Percentiles rank a stretch among this genome's conserved stretches.
phyloP scores from a whole-genome alignment of 1,140 invertebrate genomes.

The Drosophila sulfurigaster region DNA sequence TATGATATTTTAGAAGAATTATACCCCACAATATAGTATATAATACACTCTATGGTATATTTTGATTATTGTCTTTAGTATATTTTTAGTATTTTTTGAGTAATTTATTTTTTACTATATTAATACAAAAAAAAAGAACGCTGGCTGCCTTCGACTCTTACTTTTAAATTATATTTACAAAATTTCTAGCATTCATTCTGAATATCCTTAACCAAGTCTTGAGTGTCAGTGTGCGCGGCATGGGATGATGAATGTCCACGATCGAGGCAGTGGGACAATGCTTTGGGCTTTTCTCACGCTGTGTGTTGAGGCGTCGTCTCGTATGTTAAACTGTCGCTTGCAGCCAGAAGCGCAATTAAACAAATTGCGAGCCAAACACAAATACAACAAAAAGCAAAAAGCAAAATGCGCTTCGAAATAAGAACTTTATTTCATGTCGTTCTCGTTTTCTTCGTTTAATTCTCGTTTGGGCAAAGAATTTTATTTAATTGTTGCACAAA shows the following conservation, averaged over 20 bases:
- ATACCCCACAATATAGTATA: too few species aligned
- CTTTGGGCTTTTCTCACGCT: conserved; percentile 75
- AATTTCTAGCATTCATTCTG: too few species aligned
- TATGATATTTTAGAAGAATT: too few species aligned
- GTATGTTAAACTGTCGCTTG: conserved; percentile 83
- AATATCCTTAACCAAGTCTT: too few species aligned
- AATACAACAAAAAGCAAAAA: neutral
- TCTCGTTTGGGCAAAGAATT: conserved; percentile 42
- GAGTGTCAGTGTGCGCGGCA: conserved; percentile 25
- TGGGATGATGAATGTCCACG: conserved; percentile 60
- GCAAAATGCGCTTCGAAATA: neutral
- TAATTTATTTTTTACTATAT: too few species aligned
- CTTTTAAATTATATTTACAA: too few species aligned
- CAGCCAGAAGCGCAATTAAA: conserved; percentile 81
- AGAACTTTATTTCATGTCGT: conserved; percentile 2
- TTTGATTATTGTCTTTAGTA: too few species aligned
- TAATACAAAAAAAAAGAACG: too few species aligned
- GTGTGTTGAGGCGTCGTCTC: conserved; percentile 59
- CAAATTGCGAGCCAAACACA: conserved; percentile 64
- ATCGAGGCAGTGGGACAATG: conserved; percentile 40
- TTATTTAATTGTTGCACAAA: conserved; percentile 83
- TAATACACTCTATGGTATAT: too few species aligned
- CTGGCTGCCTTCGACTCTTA: too few species aligned
- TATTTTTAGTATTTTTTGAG: too few species aligned
- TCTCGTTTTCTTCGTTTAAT: conserved; percentile 3